phyloP scores from a whole-genome alignment of 2,113 vertebrate species.

The Crotalus helleri region DNA sequence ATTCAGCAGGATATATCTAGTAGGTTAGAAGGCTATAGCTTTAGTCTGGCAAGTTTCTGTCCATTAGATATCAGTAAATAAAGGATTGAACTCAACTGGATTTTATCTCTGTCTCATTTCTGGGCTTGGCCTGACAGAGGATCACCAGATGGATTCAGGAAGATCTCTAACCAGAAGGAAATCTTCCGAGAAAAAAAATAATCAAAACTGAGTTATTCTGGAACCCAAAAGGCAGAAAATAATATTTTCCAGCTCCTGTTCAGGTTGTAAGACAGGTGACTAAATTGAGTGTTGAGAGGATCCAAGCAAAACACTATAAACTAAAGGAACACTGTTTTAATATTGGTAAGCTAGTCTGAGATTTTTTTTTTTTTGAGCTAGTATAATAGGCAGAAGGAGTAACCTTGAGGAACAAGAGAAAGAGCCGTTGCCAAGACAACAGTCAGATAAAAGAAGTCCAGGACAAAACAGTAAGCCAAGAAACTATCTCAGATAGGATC shows the following conservation, averaged over 20 bases:
- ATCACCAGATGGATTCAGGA: no score
- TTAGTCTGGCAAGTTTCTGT: no score
- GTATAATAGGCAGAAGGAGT: not conserved
- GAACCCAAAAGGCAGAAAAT: not conserved
- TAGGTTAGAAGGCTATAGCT: no score
- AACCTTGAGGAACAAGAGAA: not conserved
- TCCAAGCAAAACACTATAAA: not conserved
- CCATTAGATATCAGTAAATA: no score
- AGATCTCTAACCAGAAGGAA: not conserved
- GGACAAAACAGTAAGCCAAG: not conserved
- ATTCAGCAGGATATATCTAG: no score
- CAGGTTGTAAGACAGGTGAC: not conserved
- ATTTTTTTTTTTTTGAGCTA: not conserved
- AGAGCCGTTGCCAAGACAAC: not conserved
- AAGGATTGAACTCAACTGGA: no score
- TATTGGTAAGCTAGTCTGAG: not conserved
- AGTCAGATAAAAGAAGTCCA: not conserved
- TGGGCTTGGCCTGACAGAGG: no score
- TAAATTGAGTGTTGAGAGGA: not conserved
- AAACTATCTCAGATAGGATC: not conserved
- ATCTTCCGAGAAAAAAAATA: not conserved
- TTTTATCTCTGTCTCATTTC: no score
- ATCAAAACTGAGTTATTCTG: not conserved
- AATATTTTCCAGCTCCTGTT: not conserved
- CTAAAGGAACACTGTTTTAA: not conserved